These are phyloP conservation scores for Ypsolopha sequella DNA, from an alignment of 2,888 invertebrate species.

Conservation along the genomic window DNA sequence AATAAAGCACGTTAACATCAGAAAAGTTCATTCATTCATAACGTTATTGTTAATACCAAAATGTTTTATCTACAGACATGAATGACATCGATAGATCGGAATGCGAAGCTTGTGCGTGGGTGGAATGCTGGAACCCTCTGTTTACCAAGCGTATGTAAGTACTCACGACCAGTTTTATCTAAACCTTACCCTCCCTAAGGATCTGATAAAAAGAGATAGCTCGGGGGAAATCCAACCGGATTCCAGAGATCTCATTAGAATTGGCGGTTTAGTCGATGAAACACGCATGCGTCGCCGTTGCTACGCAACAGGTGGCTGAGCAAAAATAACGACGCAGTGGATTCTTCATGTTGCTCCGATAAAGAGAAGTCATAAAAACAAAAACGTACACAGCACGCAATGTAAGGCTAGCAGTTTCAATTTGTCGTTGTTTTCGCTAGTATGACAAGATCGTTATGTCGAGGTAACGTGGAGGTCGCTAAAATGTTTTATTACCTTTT, in stretches of 20 bases:
- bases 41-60: neutral
- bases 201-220: neutral
- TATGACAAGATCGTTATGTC: no score
- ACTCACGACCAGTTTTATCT: neutral
- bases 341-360: neutral
- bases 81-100: neutral
- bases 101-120: neutral
- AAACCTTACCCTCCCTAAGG: neutral
- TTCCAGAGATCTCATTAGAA: neutral
- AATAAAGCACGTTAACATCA: no score
- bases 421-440: neutral
- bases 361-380: neutral
- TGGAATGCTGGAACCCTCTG: neutral
- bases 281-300: conserved; percentile 15
- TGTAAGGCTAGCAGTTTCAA: neutral
- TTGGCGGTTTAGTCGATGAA: neutral
- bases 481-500: neutral
- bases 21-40: neutral
- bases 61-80: neutral
- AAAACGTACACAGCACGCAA: neutral
- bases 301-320: conserved; percentile 17
- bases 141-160: neutral
- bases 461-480: neutral
- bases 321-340: neutral
- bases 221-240: neutral